These are phyloP conservation scores for Pica pica DNA, from an alignment of 2,113 vertebrate species.

Conservation along the genomic window DNA sequence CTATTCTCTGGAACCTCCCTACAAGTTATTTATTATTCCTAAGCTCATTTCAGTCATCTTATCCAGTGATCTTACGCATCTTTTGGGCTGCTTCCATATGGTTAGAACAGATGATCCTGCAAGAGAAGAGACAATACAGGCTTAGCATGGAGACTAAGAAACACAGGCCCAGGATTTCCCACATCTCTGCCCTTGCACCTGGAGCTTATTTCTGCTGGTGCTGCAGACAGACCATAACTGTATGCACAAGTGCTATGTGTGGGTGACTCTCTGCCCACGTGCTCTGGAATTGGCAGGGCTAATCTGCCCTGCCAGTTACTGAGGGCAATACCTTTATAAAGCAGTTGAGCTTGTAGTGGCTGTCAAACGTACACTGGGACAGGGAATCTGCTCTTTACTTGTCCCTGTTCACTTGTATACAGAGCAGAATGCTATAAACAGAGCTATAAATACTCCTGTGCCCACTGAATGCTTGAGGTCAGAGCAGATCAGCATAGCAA, in stretches of 20 bases:
- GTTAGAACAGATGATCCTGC: neutral
- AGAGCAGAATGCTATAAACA: conserved; percentile 18
- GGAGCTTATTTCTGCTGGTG: neutral
- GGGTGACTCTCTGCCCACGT: neutral
- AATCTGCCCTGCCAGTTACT: neutral
- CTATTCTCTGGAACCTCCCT: neutral
- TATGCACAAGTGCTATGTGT: neutral
- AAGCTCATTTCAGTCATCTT: neutral
- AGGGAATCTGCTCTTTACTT: neutral
- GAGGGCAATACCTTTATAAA: neutral
- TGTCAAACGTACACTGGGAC: neutral
- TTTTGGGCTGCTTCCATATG: neutral
- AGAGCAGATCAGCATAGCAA: neutral
- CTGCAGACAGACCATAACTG: neutral
- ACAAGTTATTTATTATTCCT: neutral
- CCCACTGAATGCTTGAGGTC: conserved; percentile 18
- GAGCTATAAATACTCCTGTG: conserved; percentile 50
- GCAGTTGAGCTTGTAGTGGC: neutral
- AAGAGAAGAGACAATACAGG: neutral
- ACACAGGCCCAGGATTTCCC: neutral
- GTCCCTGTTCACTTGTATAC: neutral
- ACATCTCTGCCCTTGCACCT: neutral
- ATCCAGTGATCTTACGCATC: neutral
- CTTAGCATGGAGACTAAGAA: neutral
- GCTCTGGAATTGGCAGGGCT: neutral